Evolutionary conservation across 2,888 invertebrate species (phyloP), one percentile per base, ranked within the genome.

Genomic region (Seira sanloemensis): DNA sequence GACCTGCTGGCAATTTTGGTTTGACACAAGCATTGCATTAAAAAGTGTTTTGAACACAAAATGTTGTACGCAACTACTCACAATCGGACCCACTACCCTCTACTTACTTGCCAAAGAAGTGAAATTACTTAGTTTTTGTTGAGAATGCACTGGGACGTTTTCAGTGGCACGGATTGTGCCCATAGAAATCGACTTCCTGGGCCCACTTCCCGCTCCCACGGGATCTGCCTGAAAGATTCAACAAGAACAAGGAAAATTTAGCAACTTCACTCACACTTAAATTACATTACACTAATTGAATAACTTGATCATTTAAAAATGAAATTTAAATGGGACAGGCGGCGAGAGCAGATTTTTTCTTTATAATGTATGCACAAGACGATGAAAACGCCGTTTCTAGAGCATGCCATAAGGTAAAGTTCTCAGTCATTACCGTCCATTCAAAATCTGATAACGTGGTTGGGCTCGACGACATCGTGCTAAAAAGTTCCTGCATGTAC

Each of bases 101-200:
- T 83, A 85, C 85, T 80, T 85, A 85, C 85, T 80, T 85, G 79
- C 80, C 37, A 80, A 25, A 46, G 85, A 80, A 80, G 79, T 69
- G n/a, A 80, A 85, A 67, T 85, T 80, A 85, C 76, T 80, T 80
- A 86, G 82, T 86, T 83, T 86, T 82, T 87, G 84, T 73, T 78
- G 76, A 68, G 87, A 85, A 67, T 86, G 87, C 81, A 88, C 86
- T 75, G 89, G 87, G 74, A 86, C 87, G 82, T 85, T 85, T 83
- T 84, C 86, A 84, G 83, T 87, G 88, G 94, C 93, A 91, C 96
- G 96, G 86, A 97, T 93, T 74, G 96, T 96, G 67, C 96, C 96
- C 96, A 96, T 96, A 90, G 96, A 95, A 92, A 96, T 94, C 90
- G 96, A 96, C 92, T 97, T 97, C 91, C 95, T 92, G 24, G 97